phyloP scores from a whole-genome alignment of 2,113 vertebrate species.

The Stictonetta naevosa region DNA sequence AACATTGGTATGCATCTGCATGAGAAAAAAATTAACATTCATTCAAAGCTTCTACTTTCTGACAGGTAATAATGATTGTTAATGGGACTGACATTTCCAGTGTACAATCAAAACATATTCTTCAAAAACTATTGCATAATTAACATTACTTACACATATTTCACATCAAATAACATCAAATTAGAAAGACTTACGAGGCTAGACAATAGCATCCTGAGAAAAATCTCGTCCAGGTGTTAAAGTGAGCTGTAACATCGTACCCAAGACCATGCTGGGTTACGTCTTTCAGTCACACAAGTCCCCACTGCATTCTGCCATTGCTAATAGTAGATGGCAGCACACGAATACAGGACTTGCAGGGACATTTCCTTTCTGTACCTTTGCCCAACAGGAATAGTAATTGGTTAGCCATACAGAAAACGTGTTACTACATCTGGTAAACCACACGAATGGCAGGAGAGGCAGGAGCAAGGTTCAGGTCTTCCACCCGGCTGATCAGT shows the following conservation, averaged over 20 bases:
- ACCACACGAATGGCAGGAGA: background rate
- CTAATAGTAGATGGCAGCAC: background rate
- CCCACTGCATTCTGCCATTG: background rate
- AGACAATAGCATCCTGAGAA: constrained; percentile 22
- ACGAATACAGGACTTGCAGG: background rate
- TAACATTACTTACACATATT: constrained; percentile 68
- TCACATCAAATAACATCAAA: constrained; percentile 60
- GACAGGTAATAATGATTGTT: constrained; percentile 72
- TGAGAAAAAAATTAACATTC: constrained; percentile 61
- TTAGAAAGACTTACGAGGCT: constrained; percentile 50
- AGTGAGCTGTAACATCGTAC: background rate
- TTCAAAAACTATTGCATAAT: constrained; percentile 69
- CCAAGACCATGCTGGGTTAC: background rate
- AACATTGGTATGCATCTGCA: constrained; percentile 46
- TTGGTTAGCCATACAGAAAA: background rate
- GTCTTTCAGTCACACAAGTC: background rate
- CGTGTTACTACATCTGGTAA: background rate
- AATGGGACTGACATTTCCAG: constrained; percentile 79
- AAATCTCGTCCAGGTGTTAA: background rate
- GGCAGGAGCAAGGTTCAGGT: background rate
- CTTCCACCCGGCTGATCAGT: background rate
- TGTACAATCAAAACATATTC: constrained; percentile 63
- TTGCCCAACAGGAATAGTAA: background rate
- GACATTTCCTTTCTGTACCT: background rate
- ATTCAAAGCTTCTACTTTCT: constrained; percentile 39